A percentile compares a stretch with the other conserved stretches of the same genome.
These are phyloP conservation scores for Theocolax elegans DNA, from an alignment of 1,140 invertebrate genomes.

Conservation along the genomic window DNA sequence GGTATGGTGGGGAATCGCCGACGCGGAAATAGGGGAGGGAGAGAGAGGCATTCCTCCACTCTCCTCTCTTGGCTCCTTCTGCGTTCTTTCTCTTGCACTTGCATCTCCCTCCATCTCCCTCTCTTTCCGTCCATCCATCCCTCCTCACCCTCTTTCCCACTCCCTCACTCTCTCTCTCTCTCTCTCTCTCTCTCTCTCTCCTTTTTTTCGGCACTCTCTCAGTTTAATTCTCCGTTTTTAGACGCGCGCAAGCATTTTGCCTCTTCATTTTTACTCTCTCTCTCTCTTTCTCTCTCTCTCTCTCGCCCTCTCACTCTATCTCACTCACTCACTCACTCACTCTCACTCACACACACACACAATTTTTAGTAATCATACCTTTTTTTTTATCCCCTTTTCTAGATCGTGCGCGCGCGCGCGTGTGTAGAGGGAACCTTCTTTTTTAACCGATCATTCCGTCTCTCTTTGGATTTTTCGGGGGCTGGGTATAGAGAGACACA, in stretches of 20 bases:
- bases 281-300: neutral
- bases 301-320: neutral
- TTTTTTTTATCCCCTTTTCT: constrained; percentile 11
- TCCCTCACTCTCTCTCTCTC: neutral
- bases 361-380: constrained; percentile 16
- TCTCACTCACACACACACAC: neutral
- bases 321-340: neutral
- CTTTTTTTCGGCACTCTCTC: neutral
- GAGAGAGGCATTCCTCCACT: constrained; percentile 51
- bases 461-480: constrained; percentile 29
- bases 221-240: neutral
- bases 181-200: neutral
- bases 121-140: too few species aligned
- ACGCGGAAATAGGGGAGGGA: constrained; percentile 51
- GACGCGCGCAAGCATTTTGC: neutral
- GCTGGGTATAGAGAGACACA: constrained; percentile 15
- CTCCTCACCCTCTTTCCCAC: neutral
- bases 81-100: neutral
- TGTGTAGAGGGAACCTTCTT: neutral
- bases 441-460: constrained; percentile 20
- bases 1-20: constrained; percentile 57
- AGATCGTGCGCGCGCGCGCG: neutral
- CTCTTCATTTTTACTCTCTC: neutral
- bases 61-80: neutral
- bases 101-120: too few species aligned